These are phyloP conservation scores for Crenichthys baileyi DNA, from an alignment of 2,797 vertebrate species.

Conservation along the genomic window DNA sequence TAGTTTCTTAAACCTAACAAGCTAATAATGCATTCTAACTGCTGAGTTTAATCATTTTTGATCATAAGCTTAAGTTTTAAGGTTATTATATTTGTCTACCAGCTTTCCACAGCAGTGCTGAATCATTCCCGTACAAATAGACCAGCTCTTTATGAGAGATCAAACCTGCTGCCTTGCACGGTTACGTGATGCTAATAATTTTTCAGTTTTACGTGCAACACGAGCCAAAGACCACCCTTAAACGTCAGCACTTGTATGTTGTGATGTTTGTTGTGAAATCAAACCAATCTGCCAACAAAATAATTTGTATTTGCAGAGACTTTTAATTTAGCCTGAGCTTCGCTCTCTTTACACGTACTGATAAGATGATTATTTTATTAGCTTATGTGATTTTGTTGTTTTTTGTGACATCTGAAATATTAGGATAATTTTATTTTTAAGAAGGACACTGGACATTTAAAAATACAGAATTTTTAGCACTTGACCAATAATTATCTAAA, in stretches of 20 bases:
- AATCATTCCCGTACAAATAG: not conserved
- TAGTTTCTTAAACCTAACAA: not conserved
- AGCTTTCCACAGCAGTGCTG: conserved; percentile 1
- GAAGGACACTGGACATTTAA: conserved; percentile 18
- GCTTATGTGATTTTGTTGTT: conserved; percentile 28
- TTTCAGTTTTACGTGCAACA: conserved; percentile 31
- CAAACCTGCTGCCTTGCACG: conserved; percentile 12
- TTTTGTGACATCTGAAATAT: conserved; percentile 28
- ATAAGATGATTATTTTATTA: not conserved
- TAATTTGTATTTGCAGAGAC: conserved; percentile 2
- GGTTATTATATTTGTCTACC: not conserved
- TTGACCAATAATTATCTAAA: conserved; percentile 28
- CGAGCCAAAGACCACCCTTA: conserved; percentile 38
- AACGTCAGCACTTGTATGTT: not conserved
- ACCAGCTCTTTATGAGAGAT: conserved; percentile 6
- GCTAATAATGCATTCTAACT: not conserved
- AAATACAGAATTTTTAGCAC: conserved; percentile 2
- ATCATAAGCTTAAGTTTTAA: not conserved
- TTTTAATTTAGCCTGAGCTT: not conserved
- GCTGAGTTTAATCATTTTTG: not conserved
- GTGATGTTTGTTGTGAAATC: conserved; percentile 11
- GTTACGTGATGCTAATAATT: not conserved
- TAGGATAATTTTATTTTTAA: conserved; percentile 18
- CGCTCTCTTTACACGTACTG: conserved; percentile 16
- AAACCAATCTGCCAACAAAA: conserved; percentile 3